A percentile compares a stretch with the other conserved stretches of the same genome.
These are phyloP conservation scores for Lasius fuliginosus DNA, from an alignment of 2,888 invertebrate genomes.

Conservation along the genomic window DNA sequence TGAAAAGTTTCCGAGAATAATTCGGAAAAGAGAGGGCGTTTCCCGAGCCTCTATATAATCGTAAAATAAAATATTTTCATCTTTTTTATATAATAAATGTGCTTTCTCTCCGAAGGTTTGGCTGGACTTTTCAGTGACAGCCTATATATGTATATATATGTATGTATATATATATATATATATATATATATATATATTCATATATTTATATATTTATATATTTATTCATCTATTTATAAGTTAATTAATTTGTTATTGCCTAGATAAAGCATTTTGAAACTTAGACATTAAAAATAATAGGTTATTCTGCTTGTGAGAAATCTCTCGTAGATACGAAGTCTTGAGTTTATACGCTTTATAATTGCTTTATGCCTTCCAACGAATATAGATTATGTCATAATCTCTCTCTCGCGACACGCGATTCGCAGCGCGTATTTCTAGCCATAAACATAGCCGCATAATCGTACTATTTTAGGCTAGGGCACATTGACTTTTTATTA, in stretches of 20 bases:
- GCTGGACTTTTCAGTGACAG: neutral
- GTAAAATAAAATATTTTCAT: neutral
- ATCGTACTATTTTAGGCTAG: neutral
- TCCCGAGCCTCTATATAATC: neutral
- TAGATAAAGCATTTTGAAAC: slow-evolving; percentile 79
- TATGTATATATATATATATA: too few relatives aligned
- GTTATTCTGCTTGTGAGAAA: slow-evolving; percentile 55
- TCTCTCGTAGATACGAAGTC: slow-evolving; percentile 55
- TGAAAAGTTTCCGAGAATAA: neutral
- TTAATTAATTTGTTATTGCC: slow-evolving; percentile 78
- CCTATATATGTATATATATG: slow-evolving; percentile 56
- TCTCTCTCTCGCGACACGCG: neutral
- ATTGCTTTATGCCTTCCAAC: slow-evolving; percentile 52
- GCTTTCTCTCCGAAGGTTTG: neutral
- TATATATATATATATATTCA: slow-evolving; percentile 47
- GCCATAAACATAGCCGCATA: neutral
- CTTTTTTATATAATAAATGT: neutral
- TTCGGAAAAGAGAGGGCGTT: neutral
- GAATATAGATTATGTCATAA: neutral
- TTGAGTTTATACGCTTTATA: slow-evolving; percentile 47
- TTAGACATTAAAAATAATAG: slow-evolving; percentile 70
- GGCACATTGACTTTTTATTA: neutral
- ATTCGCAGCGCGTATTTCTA: neutral
- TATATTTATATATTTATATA: slow-evolving; percentile 37
- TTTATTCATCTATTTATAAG: slow-evolving; percentile 76